Conservation (phyloP, 1,140 invertebrate species). For the Diachasmimorpha longicaudata region DNA sequence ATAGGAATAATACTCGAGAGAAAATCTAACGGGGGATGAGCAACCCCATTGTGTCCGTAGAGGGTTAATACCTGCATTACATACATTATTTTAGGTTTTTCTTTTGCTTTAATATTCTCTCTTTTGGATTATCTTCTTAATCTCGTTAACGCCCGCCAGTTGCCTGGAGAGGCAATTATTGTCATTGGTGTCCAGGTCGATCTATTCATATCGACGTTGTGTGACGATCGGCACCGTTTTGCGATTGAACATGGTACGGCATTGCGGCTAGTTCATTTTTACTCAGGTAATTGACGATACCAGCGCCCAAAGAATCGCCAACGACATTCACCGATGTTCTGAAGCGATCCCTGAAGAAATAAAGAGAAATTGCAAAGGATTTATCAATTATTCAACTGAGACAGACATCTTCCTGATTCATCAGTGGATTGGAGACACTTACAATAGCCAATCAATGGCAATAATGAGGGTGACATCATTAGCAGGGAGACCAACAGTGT, state of each 20-base stretch:
- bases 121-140: constrained; percentile 8
- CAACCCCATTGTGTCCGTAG: too few relatives aligned
- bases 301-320: constrained; percentile 86
- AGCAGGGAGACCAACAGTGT: constrained; percentile 80
- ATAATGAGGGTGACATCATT: constrained; percentile 83
- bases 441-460: constrained; percentile 89
- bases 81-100: constrained; percentile 4
- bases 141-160: constrained; percentile 10
- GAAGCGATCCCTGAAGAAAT: constrained; percentile 78
- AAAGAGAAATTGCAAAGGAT: constrained; percentile 35
- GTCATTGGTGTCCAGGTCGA: constrained; percentile 16
- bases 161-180: constrained; percentile 22
- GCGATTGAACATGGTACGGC: constrained; percentile 41
- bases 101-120: constrained; percentile 4
- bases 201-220: constrained; percentile 57
- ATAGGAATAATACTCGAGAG: too few relatives aligned
- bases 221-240: constrained; percentile 49
- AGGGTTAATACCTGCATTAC: background rate
- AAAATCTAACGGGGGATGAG: too few relatives aligned
- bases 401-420: too few relatives aligned
- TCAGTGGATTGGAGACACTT: constrained; percentile 64
- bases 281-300: constrained; percentile 82
- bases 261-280: constrained; percentile 69
- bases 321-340: constrained; percentile 88
- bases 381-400: too few relatives aligned